These are phyloP conservation scores for Chionis minor DNA, from an alignment of 2,113 vertebrate species.

Conservation along the genomic window DNA sequence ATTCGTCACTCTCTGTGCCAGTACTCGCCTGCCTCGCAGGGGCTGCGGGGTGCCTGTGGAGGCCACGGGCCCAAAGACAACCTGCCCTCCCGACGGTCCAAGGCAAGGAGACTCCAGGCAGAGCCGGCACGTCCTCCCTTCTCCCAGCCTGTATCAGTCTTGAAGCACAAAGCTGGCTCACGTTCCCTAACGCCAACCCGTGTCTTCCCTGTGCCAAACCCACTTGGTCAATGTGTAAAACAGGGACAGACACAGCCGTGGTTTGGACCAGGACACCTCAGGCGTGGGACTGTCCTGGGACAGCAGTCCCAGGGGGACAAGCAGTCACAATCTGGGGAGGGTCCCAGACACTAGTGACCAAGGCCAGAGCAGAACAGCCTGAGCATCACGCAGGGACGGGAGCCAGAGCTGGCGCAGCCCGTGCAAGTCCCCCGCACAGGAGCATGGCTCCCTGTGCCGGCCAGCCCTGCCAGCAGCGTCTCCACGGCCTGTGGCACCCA, in stretches of 20 bases:
- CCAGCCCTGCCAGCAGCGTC: background rate
- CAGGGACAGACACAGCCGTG: no score
- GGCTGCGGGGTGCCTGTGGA: background rate
- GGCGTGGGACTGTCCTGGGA: no score
- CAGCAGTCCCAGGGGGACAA: no score
- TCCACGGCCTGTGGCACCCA: accelerated
- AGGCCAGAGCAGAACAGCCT: background rate
- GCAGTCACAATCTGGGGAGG: background rate
- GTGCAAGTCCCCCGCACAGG: no score
- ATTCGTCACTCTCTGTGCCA: background rate
- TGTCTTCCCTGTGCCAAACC: background rate
- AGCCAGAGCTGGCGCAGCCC: background rate
- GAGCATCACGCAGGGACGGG: no score
- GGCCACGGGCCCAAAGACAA: background rate
- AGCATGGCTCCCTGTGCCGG: accelerated
- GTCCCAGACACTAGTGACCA: background rate
- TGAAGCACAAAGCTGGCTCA: background rate
- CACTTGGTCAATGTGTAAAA: background rate
- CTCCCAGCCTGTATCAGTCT: background rate
- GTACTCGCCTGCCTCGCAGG: accelerated
- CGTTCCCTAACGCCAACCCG: background rate
- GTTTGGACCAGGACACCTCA: background rate
- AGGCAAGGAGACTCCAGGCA: background rate
- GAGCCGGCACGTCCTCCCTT: background rate
- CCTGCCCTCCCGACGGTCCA: background rate